These are phyloP conservation scores for Brenthis hecate DNA, from an alignment of 2,888 invertebrate species.

Conservation along the genomic window DNA sequence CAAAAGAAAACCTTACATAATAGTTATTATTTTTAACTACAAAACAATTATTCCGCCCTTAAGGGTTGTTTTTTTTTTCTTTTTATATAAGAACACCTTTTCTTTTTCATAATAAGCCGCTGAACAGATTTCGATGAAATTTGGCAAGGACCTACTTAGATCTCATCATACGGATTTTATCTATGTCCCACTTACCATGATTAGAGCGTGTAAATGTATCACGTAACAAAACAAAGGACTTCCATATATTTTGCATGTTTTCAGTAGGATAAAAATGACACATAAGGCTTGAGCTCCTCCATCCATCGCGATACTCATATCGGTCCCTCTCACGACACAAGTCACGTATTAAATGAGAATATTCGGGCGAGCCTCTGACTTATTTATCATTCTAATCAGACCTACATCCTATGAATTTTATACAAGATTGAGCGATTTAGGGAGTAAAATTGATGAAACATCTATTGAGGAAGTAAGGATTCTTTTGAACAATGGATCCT, in stretches of 20 bases:
- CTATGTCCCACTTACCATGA: no score
- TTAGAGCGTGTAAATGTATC: no score
- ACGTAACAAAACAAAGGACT: neutral
- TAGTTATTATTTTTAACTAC: no score
- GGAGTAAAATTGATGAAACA: conserved; percentile 80
- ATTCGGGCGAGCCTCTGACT: conserved; percentile 79
- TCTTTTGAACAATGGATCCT: conserved; percentile 65
- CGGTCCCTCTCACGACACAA: conserved; percentile 75
- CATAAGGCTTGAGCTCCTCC: conserved; percentile 68
- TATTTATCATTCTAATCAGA: conserved; percentile 81
- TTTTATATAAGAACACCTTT: no score
- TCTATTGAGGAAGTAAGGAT: conserved; percentile 74
- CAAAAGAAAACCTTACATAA: no score
- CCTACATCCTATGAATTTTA: conserved; percentile 81
- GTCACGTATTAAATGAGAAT: conserved; percentile 83
- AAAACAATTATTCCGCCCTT: no score
- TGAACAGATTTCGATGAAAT: no score
- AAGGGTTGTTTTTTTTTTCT: no score
- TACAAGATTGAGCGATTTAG: conserved; percentile 82
- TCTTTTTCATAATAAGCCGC: no score
- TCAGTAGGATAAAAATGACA: conserved; percentile 61
- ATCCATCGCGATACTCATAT: conserved; percentile 73
- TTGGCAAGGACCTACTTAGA: no score
- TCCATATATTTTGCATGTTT: conserved; percentile 15
- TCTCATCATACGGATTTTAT: no score